These are phyloP conservation scores for Dryadula phaetusa DNA, from an alignment of 2,888 invertebrate genomes.

Conservation along the genomic window DNA sequence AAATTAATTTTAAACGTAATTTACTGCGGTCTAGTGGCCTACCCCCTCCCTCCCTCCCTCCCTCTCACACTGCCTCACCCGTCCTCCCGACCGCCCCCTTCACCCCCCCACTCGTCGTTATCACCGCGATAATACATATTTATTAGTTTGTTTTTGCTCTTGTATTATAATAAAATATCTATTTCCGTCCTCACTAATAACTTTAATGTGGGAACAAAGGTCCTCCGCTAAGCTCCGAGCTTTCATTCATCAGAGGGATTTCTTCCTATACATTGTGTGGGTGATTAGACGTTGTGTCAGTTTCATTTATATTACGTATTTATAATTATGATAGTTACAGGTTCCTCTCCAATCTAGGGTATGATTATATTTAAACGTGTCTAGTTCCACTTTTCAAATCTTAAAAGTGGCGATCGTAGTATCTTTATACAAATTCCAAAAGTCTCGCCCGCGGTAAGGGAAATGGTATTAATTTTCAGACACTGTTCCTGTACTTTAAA, in stretches of 20 bases:
- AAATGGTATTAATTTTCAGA: too few species aligned
- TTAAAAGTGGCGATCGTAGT: too few species aligned
- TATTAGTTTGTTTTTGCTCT: conserved; percentile 23
- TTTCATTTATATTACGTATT: neutral
- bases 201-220: conserved; percentile 10
- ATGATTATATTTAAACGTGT: too few species aligned
- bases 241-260: conserved; percentile 12
- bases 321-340: too few species aligned
- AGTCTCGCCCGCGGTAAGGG: too few species aligned
- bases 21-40: conserved; percentile 31
- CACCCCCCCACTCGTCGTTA: neutral
- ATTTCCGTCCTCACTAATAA: conserved; percentile 11
- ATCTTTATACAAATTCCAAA: too few species aligned
- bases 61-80: neutral
- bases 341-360: too few species aligned
- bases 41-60: neutral
- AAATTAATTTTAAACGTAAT: conserved; percentile 46
- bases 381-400: too few species aligned
- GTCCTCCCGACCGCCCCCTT: conserved; percentile 6
- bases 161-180: conserved; percentile 23
- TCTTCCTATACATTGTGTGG: neutral
- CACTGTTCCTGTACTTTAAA: too few species aligned
- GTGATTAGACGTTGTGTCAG: neutral
- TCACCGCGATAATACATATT: conserved; percentile 21
- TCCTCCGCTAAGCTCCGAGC: conserved; percentile 5